Base-by-base conservation (phyloP, 2,113 vertebrate genomes). In the Choloepus hoffmanni region DNA sequence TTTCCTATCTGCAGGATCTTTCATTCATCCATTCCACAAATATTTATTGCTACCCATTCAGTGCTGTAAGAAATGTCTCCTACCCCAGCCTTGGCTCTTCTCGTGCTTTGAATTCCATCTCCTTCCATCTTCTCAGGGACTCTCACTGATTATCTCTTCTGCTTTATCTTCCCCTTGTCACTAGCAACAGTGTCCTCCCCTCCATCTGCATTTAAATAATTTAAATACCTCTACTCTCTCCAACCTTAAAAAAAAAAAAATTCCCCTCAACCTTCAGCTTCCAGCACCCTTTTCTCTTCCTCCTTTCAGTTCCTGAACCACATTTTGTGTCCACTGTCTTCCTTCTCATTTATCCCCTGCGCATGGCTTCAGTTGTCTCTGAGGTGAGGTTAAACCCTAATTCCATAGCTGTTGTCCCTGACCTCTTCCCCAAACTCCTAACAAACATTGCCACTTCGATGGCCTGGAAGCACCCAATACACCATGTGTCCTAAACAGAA, bases 11-110 rank as follows among this genome's bases (percentile, higher is more conserved):
- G 8, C 18, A 10, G 21, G 3, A 1, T 60, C 43, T 60, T 10
- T 13, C 21, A 0, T 3, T 62, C 28, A 1, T 2, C 5, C 7
- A 19, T 30, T 19, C 28, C 0, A 0, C 8, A 19, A 33, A 13
- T 55, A 13, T 4, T 26, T 43, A 33, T 14, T 36, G 45, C 45
- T 24, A 1, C 40, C 2, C 24, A 1, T 7, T 58, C 23, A 1
- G 23, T 36, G 14, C 26, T 24, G 60, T 70, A 36, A 92, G 28
- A 24, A 30, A 30, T 8, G 23, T 70, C 81, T 40, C 48, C 79
- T n/a, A 12, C 33, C 45, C 55, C 24, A 21, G 36, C 10, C 89
- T n/a, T 62, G 16, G 26, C 33, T 30, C 73, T 53, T 16, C 85
- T 16, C 19, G 18, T 16, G 19, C n/a, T 33, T 55, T 55, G 13